Evolutionary conservation across 1,140 invertebrate species (phyloP).

Genomic region (Acromyrmex echinatior): DNA sequence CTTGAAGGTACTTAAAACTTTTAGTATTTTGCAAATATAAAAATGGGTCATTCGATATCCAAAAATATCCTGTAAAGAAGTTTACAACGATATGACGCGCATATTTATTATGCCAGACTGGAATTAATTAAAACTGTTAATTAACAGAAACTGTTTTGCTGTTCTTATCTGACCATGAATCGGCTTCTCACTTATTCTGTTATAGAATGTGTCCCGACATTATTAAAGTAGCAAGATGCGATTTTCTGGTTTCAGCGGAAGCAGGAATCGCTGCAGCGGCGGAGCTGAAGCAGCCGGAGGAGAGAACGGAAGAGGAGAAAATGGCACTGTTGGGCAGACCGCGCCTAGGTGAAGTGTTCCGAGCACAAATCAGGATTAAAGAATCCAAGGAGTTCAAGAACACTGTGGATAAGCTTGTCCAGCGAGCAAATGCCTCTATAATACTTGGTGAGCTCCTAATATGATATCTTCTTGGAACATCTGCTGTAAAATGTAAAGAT

Average conservation of each 20-base stretch:
- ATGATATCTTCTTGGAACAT: not conserved
- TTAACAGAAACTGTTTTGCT: not conserved
- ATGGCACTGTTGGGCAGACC: slow-evolving; percentile 97
- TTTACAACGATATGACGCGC: not conserved
- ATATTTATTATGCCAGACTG: not conserved
- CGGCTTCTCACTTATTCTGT: slow-evolving; percentile 4
- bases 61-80: not conserved
- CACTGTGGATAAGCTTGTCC: slow-evolving; percentile 98
- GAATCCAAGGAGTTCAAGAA: slow-evolving; percentile 99
- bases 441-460: slow-evolving; percentile 89
- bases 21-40: not conserved
- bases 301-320: slow-evolving; percentile 92
- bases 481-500: not conserved
- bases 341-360: slow-evolving; percentile 93
- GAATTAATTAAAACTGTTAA: slow-evolving; percentile 19
- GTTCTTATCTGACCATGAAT: slow-evolving; percentile 33
- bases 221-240: slow-evolving; percentile 40
- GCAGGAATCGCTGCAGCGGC: slow-evolving; percentile 88
- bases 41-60: not conserved
- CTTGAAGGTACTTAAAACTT: not conserved
- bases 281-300: slow-evolving; percentile 89
- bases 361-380: slow-evolving; percentile 95
- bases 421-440: slow-evolving; percentile 97
- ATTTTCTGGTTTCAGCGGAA: slow-evolving; percentile 86
- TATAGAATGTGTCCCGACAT: not conserved